Conservation (phyloP, 2,888 invertebrate species). For the Trachelus iudaicus region DNA sequence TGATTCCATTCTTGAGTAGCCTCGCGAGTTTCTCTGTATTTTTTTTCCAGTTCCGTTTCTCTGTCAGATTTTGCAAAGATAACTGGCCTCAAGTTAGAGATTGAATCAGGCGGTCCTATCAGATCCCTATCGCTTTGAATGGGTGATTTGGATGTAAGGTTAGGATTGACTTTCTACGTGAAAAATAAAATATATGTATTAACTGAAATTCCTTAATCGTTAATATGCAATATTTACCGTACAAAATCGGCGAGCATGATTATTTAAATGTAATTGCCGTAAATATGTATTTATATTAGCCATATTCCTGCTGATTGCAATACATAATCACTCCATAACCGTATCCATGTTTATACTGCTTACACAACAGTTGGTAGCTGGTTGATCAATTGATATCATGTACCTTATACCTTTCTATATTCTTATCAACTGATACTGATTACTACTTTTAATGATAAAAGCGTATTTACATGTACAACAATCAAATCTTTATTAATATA, state of each 20-base stretch:
- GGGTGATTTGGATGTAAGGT: conserved; percentile 22
- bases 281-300: background rate
- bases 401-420: background rate
- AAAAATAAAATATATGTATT: background rate
- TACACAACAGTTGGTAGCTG: background rate
- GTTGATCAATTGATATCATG: no score
- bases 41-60: conserved; percentile 76
- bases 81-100: conserved; percentile 82
- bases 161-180: conserved; percentile 5
- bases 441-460: background rate
- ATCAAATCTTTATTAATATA: conserved; percentile 21
- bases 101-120: conserved; percentile 83
- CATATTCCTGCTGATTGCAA: background rate
- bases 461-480: conserved; percentile 7
- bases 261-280: background rate
- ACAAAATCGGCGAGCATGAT: background rate
- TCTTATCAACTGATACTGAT: background rate
- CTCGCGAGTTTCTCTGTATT: conserved; percentile 73
- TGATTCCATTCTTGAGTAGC: conserved; percentile 87
- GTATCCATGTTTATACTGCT: background rate
- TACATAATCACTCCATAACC: background rate
- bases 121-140: conserved; percentile 66
- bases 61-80: conserved; percentile 73
- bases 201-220: background rate
- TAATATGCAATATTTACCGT: background rate